Percentiles rank a stretch among this genome's conserved stretches.
Evolutionary conservation across 2,113 vertebrate species (phyloP).

Genomic region (Heptranchias perlo): DNA sequence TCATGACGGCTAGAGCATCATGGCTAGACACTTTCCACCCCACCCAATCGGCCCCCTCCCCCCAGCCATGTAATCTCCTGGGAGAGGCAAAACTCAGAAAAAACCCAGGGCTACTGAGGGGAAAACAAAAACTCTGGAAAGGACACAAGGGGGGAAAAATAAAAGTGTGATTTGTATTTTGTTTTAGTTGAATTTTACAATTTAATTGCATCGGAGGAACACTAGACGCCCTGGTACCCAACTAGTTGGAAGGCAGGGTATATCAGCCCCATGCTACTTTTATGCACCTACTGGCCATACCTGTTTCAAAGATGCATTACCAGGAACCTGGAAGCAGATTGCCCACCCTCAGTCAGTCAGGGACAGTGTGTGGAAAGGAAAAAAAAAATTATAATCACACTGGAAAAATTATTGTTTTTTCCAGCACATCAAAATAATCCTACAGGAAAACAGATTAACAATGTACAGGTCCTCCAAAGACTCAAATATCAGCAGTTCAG

Average conservation of each 20-base stretch:
- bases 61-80: not conserved
- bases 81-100: not conserved
- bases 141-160: not conserved
- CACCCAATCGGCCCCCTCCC: not conserved
- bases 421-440: not conserved
- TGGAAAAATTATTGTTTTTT: not conserved
- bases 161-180: not conserved
- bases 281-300: not conserved
- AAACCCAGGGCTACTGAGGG: not conserved
- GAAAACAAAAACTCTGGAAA: not conserved
- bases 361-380: conserved; percentile 12
- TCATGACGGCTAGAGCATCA: not conserved
- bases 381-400: conserved; percentile 8
- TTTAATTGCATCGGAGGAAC: not conserved
- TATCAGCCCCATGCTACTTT: not conserved
- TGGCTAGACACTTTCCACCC: not conserved
- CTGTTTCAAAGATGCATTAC: not conserved
- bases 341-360: conserved; percentile 22
- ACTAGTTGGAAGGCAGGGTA: not conserved
- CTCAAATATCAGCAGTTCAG: not conserved
- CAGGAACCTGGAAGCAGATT: conserved; percentile 19
- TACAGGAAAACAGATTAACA: not conserved
- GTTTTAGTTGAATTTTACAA: not conserved
- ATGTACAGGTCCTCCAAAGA: not conserved
- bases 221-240: not conserved